A percentile compares a stretch with the other conserved stretches of the same genome.
phyloP scores from a whole-genome alignment of 53 echinoderm and acorn worm species.

The Holothuria scabra region DNA sequence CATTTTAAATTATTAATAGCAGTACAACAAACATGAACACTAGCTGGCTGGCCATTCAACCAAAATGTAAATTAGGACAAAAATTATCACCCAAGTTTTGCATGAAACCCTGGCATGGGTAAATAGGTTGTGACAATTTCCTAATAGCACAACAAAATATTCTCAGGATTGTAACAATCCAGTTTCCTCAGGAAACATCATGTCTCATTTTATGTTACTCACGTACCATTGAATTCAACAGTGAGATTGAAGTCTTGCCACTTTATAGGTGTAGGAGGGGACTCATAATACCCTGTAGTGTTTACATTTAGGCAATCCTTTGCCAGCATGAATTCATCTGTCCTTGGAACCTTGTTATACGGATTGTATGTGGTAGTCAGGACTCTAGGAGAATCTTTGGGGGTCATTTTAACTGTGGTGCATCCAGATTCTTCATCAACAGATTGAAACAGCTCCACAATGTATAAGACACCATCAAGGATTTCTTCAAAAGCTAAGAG shows the following conservation, averaged over 20 bases:
- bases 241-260: conserved; percentile 76
- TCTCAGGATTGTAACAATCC: too few relatives aligned
- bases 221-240: conserved; percentile 61
- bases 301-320: conserved; percentile 77
- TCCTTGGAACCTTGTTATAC: conserved; percentile 60
- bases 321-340: conserved; percentile 57
- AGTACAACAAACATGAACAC: too few relatives aligned
- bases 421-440: conserved; percentile 58
- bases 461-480: conserved; percentile 54
- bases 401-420: conserved; percentile 54
- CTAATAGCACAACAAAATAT: too few relatives aligned
- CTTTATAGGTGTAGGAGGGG: conserved; percentile 53
- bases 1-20: too few relatives aligned
- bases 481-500: conserved; percentile 46
- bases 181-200: too few relatives aligned
- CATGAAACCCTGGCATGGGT: too few relatives aligned
- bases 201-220: not conserved
- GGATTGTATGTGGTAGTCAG: conserved; percentile 65
- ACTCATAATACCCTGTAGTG: conserved; percentile 67
- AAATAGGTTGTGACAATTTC: too few relatives aligned
- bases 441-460: conserved; percentile 46
- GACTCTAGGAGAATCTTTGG: conserved; percentile 38
- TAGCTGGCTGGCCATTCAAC: too few relatives aligned
- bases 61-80: too few relatives aligned
- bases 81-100: too few relatives aligned